phyloP scores from a whole-genome alignment of 2,888 invertebrate genomes.

The Ornithoptera alexandrae region DNA sequence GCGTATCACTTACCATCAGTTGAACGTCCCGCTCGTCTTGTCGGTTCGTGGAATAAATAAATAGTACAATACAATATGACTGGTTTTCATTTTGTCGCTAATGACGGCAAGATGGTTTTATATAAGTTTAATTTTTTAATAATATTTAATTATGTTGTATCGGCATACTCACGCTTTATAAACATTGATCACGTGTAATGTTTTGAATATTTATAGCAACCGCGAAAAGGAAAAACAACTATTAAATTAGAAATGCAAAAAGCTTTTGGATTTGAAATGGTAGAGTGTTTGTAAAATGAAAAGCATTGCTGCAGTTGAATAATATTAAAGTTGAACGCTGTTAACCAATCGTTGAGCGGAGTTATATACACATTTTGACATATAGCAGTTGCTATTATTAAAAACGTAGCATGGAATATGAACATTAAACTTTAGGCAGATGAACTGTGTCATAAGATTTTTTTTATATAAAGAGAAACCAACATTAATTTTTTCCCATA shows the following conservation, averaged over 20 bases:
- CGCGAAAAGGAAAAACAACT: not conserved
- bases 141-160: too few species aligned
- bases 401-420: not conserved
- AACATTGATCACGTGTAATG: too few species aligned
- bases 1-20: too few species aligned
- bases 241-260: not conserved
- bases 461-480: too few species aligned
- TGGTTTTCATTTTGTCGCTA: too few species aligned
- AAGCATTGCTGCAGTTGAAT: not conserved
- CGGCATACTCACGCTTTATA: too few species aligned
- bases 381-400: slow-evolving; percentile 1
- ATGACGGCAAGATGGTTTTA: too few species aligned
- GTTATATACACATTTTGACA: not conserved
- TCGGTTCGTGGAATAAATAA: too few species aligned
- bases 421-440: not conserved
- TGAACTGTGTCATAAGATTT: not conserved
- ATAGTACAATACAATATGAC: too few species aligned
- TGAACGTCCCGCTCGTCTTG: too few species aligned
- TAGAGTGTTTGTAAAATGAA: slow-evolving; percentile 1
- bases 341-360: not conserved
- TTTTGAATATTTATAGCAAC: not conserved
- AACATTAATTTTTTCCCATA: too few species aligned
- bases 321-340: slow-evolving; percentile 4
- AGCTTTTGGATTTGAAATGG: not conserved
- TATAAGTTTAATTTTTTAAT: too few species aligned